These are phyloP conservation scores for Athalia circularis DNA, from an alignment of 2,888 invertebrate species.

Conservation along the genomic window DNA sequence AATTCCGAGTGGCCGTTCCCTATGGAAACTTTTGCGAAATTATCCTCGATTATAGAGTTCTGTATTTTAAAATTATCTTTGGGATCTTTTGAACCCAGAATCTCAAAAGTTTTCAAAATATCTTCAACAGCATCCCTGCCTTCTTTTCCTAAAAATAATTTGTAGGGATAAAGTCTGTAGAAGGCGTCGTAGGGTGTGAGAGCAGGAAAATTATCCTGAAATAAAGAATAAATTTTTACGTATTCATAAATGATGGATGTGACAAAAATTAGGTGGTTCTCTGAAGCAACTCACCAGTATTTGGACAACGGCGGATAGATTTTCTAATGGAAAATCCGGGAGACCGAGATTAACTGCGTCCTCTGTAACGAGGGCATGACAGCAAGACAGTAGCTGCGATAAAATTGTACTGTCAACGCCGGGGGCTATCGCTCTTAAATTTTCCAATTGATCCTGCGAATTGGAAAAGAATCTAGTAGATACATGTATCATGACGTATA, in stretches of 20 bases:
- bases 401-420: slow-evolving; percentile 75
- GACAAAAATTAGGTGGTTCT: slow-evolving; percentile 1
- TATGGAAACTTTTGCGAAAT: slow-evolving; percentile 73
- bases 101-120: slow-evolving; percentile 81
- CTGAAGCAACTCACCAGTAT: slow-evolving; percentile 77
- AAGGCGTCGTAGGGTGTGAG: slow-evolving; percentile 83
- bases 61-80: slow-evolving; percentile 46
- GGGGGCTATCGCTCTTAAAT: slow-evolving; percentile 75
- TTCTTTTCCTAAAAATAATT: slow-evolving; percentile 86
- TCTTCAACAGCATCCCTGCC: slow-evolving; percentile 83
- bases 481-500: not conserved
- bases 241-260: slow-evolving; percentile 57
- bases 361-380: slow-evolving; percentile 85
- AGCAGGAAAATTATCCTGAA: slow-evolving; percentile 83
- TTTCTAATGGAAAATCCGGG: slow-evolving; percentile 94
- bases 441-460: slow-evolving; percentile 78
- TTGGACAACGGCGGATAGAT: slow-evolving; percentile 80
- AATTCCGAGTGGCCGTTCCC: slow-evolving; percentile 68
- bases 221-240: slow-evolving; percentile 50
- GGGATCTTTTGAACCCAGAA: slow-evolving; percentile 59
- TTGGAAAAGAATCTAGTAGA: not conserved
- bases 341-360: slow-evolving; percentile 84
- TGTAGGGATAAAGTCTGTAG: slow-evolving; percentile 89
- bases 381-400: slow-evolving; percentile 78
- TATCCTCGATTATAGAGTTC: slow-evolving; percentile 68